A percentile compares a stretch with the other conserved stretches of the same genome.
Evolutionary conservation across 2,888 invertebrate species (phyloP).

Genomic region (Drosophila diplacantha): DNA sequence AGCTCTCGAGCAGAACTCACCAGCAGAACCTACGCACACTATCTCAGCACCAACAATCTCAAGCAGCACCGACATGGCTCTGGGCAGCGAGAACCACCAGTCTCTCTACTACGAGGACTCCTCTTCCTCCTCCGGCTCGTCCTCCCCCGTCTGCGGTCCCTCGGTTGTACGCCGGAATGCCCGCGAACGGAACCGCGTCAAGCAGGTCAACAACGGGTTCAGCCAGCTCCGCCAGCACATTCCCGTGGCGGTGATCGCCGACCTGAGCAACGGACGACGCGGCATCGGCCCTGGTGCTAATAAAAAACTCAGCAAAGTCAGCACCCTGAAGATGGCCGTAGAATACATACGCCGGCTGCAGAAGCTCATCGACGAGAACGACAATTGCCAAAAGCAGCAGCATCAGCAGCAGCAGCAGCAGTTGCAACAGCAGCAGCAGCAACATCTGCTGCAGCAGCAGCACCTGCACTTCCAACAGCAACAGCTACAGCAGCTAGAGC

Average conservation of each 20-base stretch:
- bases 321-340: slow-evolving; percentile 91
- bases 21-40: slow-evolving; percentile 37
- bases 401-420: slow-evolving; percentile 23
- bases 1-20: slow-evolving; percentile 65
- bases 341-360: slow-evolving; percentile 92
- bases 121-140: slow-evolving; percentile 12
- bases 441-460: slow-evolving; percentile 39
- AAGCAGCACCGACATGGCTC: slow-evolving; percentile 54
- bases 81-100: slow-evolving; percentile 58
- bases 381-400: slow-evolving; percentile 45
- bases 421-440: slow-evolving; percentile 29
- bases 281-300: slow-evolving; percentile 83
- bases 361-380: slow-evolving; percentile 77
- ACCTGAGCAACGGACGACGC: slow-evolving; percentile 83
- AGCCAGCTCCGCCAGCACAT: slow-evolving; percentile 92
- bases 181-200: slow-evolving; percentile 94
- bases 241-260: slow-evolving; percentile 87
- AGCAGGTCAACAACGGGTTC: slow-evolving; percentile 96
- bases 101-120: slow-evolving; percentile 34
- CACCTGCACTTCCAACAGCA: slow-evolving; percentile 35
- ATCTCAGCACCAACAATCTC: slow-evolving; percentile 3
- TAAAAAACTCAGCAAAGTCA: slow-evolving; percentile 92
- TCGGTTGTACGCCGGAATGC: slow-evolving; percentile 95
- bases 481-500: slow-evolving; percentile 28
- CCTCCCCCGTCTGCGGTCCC: slow-evolving; percentile 77